These are phyloP conservation scores for Platerodrilus igneus DNA, from an alignment of 2,888 invertebrate genomes.

Conservation along the genomic window DNA sequence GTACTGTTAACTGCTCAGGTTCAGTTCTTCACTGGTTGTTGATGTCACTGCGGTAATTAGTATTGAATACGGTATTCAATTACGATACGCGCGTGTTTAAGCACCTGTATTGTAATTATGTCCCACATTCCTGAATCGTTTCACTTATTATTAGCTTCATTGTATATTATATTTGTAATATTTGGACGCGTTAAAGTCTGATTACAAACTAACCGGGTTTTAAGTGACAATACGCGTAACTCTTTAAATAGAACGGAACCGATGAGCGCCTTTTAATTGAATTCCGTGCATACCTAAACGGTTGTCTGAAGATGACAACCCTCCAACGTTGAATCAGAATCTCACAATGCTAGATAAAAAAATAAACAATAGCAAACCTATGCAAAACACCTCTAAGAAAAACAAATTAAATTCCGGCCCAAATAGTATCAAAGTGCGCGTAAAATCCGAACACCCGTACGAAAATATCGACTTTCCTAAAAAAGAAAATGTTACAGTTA, in stretches of 20 bases:
- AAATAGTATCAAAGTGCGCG: constrained; percentile 28
- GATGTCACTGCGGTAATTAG: constrained; percentile 16
- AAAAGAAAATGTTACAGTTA: constrained; percentile 46
- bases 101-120: constrained; percentile 5
- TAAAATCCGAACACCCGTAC: constrained; percentile 33
- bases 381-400: not conserved
- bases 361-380: not conserved
- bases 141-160: constrained; percentile 17
- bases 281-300: too few species aligned
- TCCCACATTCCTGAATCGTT: constrained; percentile 15
- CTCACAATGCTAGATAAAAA: too few species aligned
- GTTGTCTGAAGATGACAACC: too few species aligned
- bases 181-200: constrained; percentile 19
- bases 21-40: constrained; percentile 23
- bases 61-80: not conserved
- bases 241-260: too few species aligned
- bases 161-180: constrained; percentile 18
- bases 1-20: constrained; percentile 14
- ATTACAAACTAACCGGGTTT: too few species aligned
- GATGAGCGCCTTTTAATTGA: not conserved
- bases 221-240: too few species aligned
- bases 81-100: not conserved
- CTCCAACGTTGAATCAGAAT: too few species aligned
- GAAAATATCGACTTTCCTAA: constrained; percentile 33
- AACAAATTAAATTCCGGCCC: too few species aligned